Conservation (phyloP, 2,888 invertebrate genomes). For the Atrina japonica region DNA sequence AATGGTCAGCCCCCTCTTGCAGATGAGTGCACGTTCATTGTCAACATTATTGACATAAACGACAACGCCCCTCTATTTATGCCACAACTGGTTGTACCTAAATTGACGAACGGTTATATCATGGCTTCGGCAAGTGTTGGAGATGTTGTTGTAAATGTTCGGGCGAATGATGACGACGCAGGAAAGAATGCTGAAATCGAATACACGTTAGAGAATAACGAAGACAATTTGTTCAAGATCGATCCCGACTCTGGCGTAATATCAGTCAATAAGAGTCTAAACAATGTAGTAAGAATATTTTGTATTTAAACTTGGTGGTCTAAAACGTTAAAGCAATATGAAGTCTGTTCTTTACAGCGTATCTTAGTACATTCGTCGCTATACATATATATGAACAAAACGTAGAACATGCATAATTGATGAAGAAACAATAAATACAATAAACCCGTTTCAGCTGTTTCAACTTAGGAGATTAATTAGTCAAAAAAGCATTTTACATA, state of each 20-base stretch:
- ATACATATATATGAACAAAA: too few relatives aligned
- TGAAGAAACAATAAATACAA: too few relatives aligned
- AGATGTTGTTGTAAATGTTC: constrained; percentile 85
- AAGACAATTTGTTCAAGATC: constrained; percentile 95
- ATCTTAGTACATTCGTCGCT: too few relatives aligned
- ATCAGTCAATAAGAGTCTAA: constrained; percentile 93
- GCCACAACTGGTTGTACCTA: constrained; percentile 52
- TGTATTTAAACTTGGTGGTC: background rate
- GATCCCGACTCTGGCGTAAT: constrained; percentile 98
- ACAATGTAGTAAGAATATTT: constrained; percentile 2
- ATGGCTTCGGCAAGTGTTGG: constrained; percentile 25
- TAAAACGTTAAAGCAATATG: background rate
- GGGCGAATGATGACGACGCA: constrained; percentile 97
- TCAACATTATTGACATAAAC: constrained; percentile 66
- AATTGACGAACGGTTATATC: constrained; percentile 40
- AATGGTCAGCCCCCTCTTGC: constrained; percentile 97
- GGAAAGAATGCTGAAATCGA: constrained; percentile 90
- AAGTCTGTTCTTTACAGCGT: background rate
- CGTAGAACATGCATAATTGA: too few relatives aligned
- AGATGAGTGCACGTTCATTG: constrained; percentile 95
- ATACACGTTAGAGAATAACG: constrained; percentile 84
- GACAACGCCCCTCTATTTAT: constrained; percentile 65
- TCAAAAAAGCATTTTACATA: too few relatives aligned
- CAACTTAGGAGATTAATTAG: too few relatives aligned
- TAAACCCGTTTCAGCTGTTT: too few relatives aligned